phyloP scores from a whole-genome alignment of 2,797 vertebrate genomes.

The Helicolenus hilgendorfi region DNA sequence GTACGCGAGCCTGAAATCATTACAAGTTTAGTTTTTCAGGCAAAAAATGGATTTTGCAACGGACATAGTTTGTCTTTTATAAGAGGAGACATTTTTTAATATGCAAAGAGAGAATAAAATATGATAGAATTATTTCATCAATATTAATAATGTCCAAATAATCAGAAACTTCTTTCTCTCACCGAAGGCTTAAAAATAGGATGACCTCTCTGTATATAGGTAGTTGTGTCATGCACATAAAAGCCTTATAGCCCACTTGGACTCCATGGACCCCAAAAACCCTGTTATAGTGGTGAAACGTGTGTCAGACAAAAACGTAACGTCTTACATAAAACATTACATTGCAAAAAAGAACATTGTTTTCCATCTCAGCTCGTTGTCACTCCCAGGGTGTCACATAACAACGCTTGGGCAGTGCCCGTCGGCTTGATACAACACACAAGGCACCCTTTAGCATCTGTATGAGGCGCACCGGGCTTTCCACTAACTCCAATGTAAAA shows the following conservation, averaged over 20 bases:
- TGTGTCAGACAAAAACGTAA: not conserved
- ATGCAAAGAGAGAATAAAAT: not conserved
- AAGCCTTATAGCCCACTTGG: fast-evolving
- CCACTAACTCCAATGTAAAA: not conserved
- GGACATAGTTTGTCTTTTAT: constrained; percentile 43
- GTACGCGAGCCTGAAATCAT: constrained; percentile 72
- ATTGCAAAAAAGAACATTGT: not conserved
- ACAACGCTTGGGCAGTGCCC: too few species aligned
- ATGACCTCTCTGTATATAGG: not conserved
- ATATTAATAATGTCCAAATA: not conserved
- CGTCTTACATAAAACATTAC: not conserved
- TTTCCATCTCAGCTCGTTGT: not conserved
- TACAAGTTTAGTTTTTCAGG: constrained; percentile 63
- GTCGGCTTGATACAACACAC: too few species aligned
- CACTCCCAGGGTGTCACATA: too few species aligned
- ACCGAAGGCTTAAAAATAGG: not conserved
- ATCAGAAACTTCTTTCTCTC: not conserved
- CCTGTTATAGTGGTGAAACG: not conserved
- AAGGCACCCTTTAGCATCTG: not conserved
- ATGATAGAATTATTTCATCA: not conserved
- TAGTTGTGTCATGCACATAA: not conserved
- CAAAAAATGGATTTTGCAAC: constrained; percentile 48
- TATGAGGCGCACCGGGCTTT: not conserved
- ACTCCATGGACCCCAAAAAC: not conserved
- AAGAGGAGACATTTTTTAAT: constrained; percentile 21